These are phyloP conservation scores for Pseudomugil tenellus DNA, from an alignment of 2,797 vertebrate species.

Conservation along the genomic window DNA sequence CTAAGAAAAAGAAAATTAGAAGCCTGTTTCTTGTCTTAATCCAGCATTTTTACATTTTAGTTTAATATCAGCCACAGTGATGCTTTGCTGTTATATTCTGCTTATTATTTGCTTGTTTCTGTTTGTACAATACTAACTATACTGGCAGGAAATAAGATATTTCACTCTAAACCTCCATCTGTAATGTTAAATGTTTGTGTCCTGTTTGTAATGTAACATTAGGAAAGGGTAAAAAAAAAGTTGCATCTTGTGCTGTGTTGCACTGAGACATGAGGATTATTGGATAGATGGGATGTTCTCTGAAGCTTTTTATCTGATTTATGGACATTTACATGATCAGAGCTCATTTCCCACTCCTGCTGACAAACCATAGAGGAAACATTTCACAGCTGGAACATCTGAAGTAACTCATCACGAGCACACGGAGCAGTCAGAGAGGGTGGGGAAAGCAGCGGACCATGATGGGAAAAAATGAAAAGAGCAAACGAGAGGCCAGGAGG, in stretches of 20 bases:
- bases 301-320: conserved; percentile 17
- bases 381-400: conserved; percentile 14
- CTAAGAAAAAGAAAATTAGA: background rate
- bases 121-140: background rate
- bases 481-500: conserved; percentile 68
- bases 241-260: background rate
- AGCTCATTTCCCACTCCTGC: background rate
- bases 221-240: background rate
- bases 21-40: background rate
- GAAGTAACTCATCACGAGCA: conserved; percentile 65
- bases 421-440: conserved; percentile 42
- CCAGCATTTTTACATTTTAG: background rate
- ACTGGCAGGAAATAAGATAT: background rate
- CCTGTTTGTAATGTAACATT: background rate
- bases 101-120: too few relatives aligned
- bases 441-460: conserved; percentile 38
- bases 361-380: conserved; percentile 15
- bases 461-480: conserved; percentile 73
- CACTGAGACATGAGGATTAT: conserved; percentile 11
- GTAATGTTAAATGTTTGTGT: background rate
- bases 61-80: background rate
- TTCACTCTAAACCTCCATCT: background rate
- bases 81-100: background rate
- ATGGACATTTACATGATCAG: conserved; percentile 5
- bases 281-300: conserved; percentile 2